Conservation (phyloP, 2,888 invertebrate genomes). For the Bedellia somnulentella region DNA sequence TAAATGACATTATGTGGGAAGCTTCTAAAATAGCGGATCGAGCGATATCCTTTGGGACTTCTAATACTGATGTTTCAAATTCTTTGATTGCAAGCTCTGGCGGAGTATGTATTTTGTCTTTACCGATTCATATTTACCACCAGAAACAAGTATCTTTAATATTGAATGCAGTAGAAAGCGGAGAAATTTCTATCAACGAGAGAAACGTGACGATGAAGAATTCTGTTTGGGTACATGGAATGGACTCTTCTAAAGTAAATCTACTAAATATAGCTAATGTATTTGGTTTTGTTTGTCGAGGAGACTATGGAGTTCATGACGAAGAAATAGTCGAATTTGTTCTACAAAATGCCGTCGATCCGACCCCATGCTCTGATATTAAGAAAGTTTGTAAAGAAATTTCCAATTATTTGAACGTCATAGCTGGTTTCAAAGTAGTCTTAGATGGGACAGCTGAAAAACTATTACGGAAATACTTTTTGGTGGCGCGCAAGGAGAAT, state of each 20-base stretch:
- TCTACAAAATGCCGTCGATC: conserved; percentile 23
- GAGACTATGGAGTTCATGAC: conserved; percentile 29
- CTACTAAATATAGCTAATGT: conserved; percentile 32
- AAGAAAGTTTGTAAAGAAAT: conserved; percentile 24
- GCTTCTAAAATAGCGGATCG: conserved; percentile 30
- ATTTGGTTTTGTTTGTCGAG: conserved; percentile 35
- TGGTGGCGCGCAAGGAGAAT: conserved; percentile 35
- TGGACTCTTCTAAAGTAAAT: conserved; percentile 33
- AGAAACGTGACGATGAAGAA: conserved; percentile 22
- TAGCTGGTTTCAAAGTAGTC: conserved; percentile 27
- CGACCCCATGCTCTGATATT: conserved; percentile 19
- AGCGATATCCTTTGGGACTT: conserved; percentile 21
- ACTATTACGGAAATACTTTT: conserved; percentile 32
- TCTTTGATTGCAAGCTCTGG: conserved; percentile 29
- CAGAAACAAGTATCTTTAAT: conserved; percentile 28
- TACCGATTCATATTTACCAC: conserved; percentile 35
- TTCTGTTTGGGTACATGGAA: conserved; percentile 44
- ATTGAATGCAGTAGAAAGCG: conserved; percentile 30
- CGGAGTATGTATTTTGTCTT: conserved; percentile 32
- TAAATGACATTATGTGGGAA: conserved; percentile 29
- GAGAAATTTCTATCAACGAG: conserved; percentile 21
- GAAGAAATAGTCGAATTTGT: conserved; percentile 34
- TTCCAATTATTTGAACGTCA: conserved; percentile 26
- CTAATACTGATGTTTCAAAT: conserved; percentile 20
- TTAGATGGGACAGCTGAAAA: conserved; percentile 24